Conservation (phyloP, 2,113 vertebrate genomes). For the Azemiops feae region DNA sequence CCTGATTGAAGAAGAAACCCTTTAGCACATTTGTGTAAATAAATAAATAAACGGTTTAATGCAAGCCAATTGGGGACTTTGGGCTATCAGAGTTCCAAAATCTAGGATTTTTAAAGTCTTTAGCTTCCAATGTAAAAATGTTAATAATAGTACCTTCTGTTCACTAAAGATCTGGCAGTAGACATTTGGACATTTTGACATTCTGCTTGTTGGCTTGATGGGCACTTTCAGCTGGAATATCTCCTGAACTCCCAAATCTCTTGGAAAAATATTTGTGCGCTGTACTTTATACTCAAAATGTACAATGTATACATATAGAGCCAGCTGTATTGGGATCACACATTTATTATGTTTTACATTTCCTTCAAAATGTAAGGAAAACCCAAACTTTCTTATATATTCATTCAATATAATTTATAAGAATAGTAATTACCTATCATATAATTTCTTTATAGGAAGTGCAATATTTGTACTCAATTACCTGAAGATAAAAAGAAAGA, state of each 20-base stretch:
- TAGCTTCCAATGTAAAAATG: not conserved
- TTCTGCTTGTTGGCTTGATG: not conserved
- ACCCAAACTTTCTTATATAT: not conserved
- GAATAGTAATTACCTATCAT: not conserved
- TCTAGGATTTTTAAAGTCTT: not conserved
- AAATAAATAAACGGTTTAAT: not conserved
- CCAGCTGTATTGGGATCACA: not conserved
- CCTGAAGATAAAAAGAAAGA: not conserved
- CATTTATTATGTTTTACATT: not conserved
- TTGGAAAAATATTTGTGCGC: not conserved
- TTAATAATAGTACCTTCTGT: not conserved
- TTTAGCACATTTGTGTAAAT: not conserved
- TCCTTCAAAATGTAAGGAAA: not conserved
- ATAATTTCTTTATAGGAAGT: not conserved
- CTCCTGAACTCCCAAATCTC: not conserved
- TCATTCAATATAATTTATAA: not conserved
- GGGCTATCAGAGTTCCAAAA: constrained; percentile 38
- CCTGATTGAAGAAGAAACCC: constrained; percentile 34
- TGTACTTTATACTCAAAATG: not conserved
- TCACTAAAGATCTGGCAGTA: not conserved
- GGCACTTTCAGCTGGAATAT: not conserved
- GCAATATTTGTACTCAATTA: not conserved
- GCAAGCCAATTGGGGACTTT: constrained; percentile 13
- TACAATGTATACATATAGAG: not conserved
- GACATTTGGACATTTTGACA: not conserved